Evolutionary conservation across 2,888 invertebrate genomes (phyloP).

Genomic region (Listrodromus nycthemerus): DNA sequence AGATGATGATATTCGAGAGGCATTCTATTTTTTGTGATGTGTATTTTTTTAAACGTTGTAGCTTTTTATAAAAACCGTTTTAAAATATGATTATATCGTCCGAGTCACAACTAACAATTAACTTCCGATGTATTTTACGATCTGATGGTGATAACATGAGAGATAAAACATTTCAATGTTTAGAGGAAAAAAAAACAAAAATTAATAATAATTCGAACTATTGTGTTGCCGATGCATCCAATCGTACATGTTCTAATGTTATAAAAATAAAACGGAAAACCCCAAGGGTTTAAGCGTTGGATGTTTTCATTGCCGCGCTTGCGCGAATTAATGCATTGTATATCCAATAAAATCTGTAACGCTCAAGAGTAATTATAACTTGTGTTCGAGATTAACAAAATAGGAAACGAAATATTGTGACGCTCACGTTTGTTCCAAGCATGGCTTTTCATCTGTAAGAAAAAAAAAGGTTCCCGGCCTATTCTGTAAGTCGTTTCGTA

Average conservation of each 20-base stretch:
- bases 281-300: slow-evolving; percentile 13
- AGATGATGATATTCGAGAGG: slow-evolving; percentile 75
- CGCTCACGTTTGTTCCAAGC: slow-evolving; percentile 67
- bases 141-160: slow-evolving; percentile 45
- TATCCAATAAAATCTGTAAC: slow-evolving; percentile 52
- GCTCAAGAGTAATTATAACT: slow-evolving; percentile 59
- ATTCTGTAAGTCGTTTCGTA: slow-evolving; percentile 80
- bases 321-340: slow-evolving; percentile 51
- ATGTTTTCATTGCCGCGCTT: slow-evolving; percentile 21
- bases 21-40: slow-evolving; percentile 82
- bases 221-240: slow-evolving; percentile 61
- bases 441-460: slow-evolving; percentile 65
- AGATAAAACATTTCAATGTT: slow-evolving; percentile 43
- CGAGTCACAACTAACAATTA: slow-evolving; percentile 64
- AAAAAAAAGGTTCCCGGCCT: slow-evolving; percentile 78
- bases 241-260: slow-evolving; percentile 61
- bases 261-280: slow-evolving; percentile 25
- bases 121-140: slow-evolving; percentile 52
- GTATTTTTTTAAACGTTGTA: slow-evolving; percentile 81
- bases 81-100: slow-evolving; percentile 56
- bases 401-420: slow-evolving; percentile 55
- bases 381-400: slow-evolving; percentile 63
- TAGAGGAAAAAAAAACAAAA: slow-evolving; percentile 20
- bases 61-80: slow-evolving; percentile 80
- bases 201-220: slow-evolving; percentile 48